Percentiles rank a stretch among this genome's conserved stretches.
Evolutionary conservation across 2,797 vertebrate genomes (phyloP).

Genomic region (Phaenicophaeus curvirostris): DNA sequence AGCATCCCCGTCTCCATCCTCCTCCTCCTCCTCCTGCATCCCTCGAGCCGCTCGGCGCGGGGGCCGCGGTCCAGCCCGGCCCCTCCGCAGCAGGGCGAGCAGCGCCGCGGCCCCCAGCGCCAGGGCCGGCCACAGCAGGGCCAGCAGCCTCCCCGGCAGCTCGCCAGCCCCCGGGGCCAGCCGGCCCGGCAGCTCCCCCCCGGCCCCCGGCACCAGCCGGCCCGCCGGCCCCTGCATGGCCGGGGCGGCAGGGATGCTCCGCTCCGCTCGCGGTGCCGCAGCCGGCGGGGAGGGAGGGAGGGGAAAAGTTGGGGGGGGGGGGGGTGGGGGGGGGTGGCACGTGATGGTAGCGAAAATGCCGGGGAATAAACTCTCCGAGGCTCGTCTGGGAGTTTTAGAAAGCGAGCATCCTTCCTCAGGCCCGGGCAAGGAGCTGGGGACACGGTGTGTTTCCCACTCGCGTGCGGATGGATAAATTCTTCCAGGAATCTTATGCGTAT

Average conservation of each 20-base stretch:
- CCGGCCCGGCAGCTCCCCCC: neutral
- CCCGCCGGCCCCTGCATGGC: conserved; percentile 2
- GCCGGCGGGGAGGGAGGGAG: neutral
- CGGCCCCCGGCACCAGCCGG: no score
- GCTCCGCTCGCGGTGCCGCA: neutral
- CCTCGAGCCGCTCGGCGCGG: neutral
- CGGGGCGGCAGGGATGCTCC: no score
- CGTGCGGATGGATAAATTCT: no score
- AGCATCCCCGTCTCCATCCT: neutral
- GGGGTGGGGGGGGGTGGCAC: neutral
- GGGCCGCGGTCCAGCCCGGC: neutral
- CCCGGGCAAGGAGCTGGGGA: no score
- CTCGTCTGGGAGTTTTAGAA: no score
- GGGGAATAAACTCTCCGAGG: no score
- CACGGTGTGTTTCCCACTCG: no score
- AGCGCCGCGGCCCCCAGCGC: neutral
- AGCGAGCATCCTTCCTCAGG: no score
- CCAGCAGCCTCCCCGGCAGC: neutral
- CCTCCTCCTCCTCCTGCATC: neutral
- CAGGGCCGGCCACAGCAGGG: neutral
- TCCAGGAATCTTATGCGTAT: no score
- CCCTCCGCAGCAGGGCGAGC: neutral
- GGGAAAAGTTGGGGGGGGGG: neutral
- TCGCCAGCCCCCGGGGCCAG: neutral
- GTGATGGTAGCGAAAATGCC: neutral